Percentiles rank a stretch among this genome's conserved stretches.
Evolutionary conservation across 2,797 vertebrate species (phyloP).

Genomic region (Malacoctenus gilli): DNA sequence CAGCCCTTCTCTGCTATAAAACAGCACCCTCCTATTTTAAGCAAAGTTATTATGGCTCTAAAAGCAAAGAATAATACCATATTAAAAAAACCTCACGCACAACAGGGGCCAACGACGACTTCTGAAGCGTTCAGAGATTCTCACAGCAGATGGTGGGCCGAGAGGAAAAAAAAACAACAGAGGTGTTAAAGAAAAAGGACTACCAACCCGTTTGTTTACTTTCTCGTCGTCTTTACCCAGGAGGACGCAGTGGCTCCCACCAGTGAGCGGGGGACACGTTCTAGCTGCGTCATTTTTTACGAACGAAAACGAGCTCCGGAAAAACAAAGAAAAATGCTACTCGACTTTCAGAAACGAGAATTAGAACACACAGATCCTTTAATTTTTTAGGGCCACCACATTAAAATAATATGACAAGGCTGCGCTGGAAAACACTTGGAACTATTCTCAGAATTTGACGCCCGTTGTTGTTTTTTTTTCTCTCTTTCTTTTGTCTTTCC

Average conservation of each 20-base stretch:
- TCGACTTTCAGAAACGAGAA: constrained; percentile 34
- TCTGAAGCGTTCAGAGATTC: constrained; percentile 6
- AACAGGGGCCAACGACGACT: neutral
- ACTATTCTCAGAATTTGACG: constrained; percentile 15
- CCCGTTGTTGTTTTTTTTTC: constrained; percentile 8
- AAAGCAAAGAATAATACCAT: too few relatives aligned
- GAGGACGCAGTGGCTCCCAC: constrained; percentile 12
- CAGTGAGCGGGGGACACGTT: constrained; percentile 6
- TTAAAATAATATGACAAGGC: constrained; percentile 43
- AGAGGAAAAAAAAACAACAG: constrained; percentile 6
- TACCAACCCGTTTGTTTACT: constrained; percentile 18
- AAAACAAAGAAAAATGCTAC: constrained; percentile 14
- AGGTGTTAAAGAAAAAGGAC: too few relatives aligned
- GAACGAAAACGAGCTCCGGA: constrained; percentile 12
- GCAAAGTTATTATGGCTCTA: neutral
- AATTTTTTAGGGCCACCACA: constrained; percentile 48
- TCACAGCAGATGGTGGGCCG: constrained; percentile 28
- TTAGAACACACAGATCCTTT: constrained; percentile 21
- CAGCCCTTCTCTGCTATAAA: too few relatives aligned
- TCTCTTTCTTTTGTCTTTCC: constrained; percentile 10
- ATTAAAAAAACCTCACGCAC: too few relatives aligned
- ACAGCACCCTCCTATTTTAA: too few relatives aligned
- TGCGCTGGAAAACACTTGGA: constrained; percentile 17
- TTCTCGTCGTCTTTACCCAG: too few relatives aligned
- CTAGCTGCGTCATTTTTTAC: too few relatives aligned